These are phyloP conservation scores for Camponotus pennsylvanicus DNA, from an alignment of 1,140 invertebrate genomes.

Conservation along the genomic window DNA sequence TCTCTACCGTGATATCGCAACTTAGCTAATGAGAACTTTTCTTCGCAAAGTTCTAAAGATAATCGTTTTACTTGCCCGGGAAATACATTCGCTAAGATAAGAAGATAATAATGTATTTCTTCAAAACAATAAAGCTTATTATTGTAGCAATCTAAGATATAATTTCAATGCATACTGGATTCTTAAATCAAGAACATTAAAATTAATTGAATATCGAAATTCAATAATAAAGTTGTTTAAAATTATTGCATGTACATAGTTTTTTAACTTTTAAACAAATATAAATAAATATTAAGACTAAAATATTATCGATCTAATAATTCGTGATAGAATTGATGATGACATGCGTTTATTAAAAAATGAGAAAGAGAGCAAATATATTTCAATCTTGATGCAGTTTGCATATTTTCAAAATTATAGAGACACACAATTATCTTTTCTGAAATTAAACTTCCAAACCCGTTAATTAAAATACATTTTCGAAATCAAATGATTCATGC, in stretches of 20 bases:
- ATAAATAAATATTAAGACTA: neutral
- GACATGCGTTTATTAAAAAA: neutral
- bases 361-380: neutral
- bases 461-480: conserved; percentile 8
- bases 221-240: neutral
- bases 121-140: conserved; percentile 67
- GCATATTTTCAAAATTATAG: neutral
- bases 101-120: conserved; percentile 69
- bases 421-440: neutral
- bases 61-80: conserved; percentile 66
- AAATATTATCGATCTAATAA: neutral
- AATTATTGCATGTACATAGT: neutral
- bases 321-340: neutral
- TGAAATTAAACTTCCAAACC: neutral
- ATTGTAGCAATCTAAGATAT: conserved; percentile 68
- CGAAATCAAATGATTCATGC: conserved; percentile 25
- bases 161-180: conserved; percentile 53
- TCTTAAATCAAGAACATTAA: neutral
- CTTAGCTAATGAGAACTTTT: conserved; percentile 43
- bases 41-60: conserved; percentile 60
- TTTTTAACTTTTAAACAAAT: neutral
- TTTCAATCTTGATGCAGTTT: neutral
- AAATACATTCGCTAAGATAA: conserved; percentile 67
- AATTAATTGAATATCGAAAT: neutral
- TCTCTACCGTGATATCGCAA: conserved; percentile 24